Conservation (phyloP, 2,797 vertebrate genomes). For the Streptopelia turtur region DNA sequence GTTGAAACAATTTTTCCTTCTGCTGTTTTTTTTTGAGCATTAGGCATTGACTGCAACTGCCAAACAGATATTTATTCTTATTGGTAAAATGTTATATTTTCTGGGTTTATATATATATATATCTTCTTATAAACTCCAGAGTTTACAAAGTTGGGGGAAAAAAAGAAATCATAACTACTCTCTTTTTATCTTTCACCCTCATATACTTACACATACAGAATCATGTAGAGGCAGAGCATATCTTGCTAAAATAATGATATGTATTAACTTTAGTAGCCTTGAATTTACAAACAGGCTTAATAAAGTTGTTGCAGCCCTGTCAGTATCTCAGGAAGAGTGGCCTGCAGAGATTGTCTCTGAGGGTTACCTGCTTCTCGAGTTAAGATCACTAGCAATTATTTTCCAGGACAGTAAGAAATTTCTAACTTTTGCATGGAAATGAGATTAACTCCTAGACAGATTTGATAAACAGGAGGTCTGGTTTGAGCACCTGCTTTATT, state of each 20-base stretch:
- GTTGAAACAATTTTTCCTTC: conserved; percentile 1
- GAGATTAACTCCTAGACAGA: not conserved
- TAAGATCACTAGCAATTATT: not conserved
- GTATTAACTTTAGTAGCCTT: not conserved
- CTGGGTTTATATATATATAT: too few relatives aligned
- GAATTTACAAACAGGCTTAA: not conserved
- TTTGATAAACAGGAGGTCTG: not conserved
- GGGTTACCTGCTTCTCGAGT: not conserved
- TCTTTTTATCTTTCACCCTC: not conserved
- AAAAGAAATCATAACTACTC: not conserved
- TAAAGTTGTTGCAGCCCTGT: not conserved
- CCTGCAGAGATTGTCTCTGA: not conserved
- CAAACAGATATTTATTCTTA: not conserved
- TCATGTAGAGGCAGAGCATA: not conserved
- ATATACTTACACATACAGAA: not conserved
- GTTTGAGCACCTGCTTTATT: not conserved
- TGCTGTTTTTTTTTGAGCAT: not conserved
- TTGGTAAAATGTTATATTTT: not conserved
- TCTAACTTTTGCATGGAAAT: not conserved
- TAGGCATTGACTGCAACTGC: not conserved
- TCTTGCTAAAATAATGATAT: not conserved
- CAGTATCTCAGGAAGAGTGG: not conserved
- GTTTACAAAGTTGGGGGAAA: not conserved
- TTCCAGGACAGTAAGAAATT: not conserved
- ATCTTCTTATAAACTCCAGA: not conserved